A percentile compares a stretch with the other conserved stretches of the same genome.
These are phyloP conservation scores for Hyperopisus bebe DNA, from an alignment of 2,113 vertebrate species.

Conservation along the genomic window DNA sequence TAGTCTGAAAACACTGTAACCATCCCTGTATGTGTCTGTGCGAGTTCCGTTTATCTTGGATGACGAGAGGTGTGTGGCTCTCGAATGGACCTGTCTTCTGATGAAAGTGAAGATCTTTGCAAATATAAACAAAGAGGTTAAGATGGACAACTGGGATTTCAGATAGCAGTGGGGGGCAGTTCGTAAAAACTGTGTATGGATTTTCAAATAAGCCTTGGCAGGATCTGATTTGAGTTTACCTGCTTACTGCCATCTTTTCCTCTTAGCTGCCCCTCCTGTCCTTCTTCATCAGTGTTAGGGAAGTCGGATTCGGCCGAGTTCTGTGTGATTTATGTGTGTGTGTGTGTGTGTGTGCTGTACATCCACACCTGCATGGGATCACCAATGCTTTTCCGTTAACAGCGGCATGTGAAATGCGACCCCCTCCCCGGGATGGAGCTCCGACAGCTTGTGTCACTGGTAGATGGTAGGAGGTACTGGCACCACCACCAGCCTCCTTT, in stretches of 20 bases:
- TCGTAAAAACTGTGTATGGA: background rate
- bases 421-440: background rate
- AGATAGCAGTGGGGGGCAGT: background rate
- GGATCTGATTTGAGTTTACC: background rate
- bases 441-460: constrained; percentile 14
- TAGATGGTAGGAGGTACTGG: background rate
- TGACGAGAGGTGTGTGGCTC: background rate
- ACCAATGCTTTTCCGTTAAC: background rate
- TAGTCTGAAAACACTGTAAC: background rate
- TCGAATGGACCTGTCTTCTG: background rate
- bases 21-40: background rate
- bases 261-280: background rate
- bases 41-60: background rate
- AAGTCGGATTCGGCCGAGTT: background rate
- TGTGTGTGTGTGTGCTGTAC: background rate
- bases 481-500: background rate
- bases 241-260: background rate
- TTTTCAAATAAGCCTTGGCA: background rate
- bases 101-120: background rate
- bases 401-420: background rate
- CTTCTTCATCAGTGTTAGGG: background rate
- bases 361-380: background rate
- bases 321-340: background rate
- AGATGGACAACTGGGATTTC: background rate
- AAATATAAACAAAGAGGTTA: background rate